Conservation (phyloP, 2,888 invertebrate genomes). For the Junonia oenone region DNA sequence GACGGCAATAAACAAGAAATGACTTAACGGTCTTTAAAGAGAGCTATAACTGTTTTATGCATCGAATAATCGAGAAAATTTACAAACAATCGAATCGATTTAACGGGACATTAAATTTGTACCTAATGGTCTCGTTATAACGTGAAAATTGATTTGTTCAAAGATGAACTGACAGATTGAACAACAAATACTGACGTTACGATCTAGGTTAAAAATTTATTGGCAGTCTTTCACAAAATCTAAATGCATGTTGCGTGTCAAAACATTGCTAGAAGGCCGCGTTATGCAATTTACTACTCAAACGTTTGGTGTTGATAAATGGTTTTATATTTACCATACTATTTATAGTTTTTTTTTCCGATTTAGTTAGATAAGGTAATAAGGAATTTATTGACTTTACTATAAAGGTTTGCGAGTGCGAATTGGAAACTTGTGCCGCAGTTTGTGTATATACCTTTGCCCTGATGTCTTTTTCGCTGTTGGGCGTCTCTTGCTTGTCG, state of each 20-base stretch:
- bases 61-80: constrained; percentile 33
- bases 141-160: neutral
- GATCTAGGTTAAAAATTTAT: constrained; percentile 26
- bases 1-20: constrained; percentile 11
- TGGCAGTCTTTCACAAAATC: constrained; percentile 27
- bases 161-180: constrained; percentile 2
- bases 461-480: constrained; percentile 83
- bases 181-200: constrained; percentile 5
- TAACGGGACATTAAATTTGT: constrained; percentile 24
- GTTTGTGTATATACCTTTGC: constrained; percentile 76
- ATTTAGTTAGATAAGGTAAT: constrained; percentile 13
- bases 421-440: constrained; percentile 60
- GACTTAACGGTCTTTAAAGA: constrained; percentile 4
- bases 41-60: neutral
- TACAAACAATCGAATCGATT: neutral
- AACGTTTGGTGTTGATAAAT: constrained; percentile 22
- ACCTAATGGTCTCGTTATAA: neutral
- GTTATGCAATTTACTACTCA: constrained; percentile 28
- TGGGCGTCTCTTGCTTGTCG: constrained; percentile 84
- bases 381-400: constrained; percentile 5
- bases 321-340: constrained; percentile 16
- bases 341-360: constrained; percentile 1
- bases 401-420: constrained; percentile 31
- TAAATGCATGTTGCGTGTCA: constrained; percentile 29
- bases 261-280: constrained; percentile 25